A percentile compares a stretch with the other conserved stretches of the same genome.
These are phyloP conservation scores for Drosophila eugracilis DNA, from an alignment of 1,140 invertebrate species.

Conservation along the genomic window DNA sequence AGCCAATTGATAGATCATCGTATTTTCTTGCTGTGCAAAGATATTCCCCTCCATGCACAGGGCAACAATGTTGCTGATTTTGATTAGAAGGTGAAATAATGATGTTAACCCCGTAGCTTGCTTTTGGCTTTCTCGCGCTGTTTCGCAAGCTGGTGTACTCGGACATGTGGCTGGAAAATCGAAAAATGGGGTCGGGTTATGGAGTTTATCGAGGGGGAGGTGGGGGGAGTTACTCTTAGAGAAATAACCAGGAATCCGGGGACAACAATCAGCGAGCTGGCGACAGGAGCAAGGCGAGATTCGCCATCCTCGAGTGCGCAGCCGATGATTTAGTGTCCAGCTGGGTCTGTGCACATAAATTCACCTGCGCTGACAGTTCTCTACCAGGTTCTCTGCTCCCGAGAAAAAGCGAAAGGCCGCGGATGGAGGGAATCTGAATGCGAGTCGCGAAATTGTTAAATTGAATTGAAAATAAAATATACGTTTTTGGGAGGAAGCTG, in stretches of 20 bases:
- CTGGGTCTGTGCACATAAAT: constrained; percentile 75
- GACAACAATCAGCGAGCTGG: constrained; percentile 38
- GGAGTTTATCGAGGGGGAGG: constrained; percentile 52
- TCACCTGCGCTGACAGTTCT: constrained; percentile 78
- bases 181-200: constrained; percentile 65
- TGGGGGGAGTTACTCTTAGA: constrained; percentile 4
- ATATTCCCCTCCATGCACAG: background rate
- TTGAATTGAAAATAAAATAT: constrained; percentile 62
- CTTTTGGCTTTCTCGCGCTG: constrained; percentile 3
- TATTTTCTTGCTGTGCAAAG: constrained; percentile 8
- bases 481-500: constrained; percentile 37
- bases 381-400: constrained; percentile 25
- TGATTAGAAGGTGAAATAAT: constrained; percentile 84
- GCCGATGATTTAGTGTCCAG: constrained; percentile 80
- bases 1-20: too few relatives aligned
- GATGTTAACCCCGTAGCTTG: constrained; percentile 72
- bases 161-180: constrained; percentile 40
- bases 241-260: constrained; percentile 14
- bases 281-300: constrained; percentile 33
- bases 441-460: constrained; percentile 56
- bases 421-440: constrained; percentile 19
- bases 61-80: constrained; percentile 68
- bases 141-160: constrained; percentile 54
- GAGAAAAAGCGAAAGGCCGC: constrained; percentile 75
- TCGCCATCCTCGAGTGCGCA: constrained; percentile 19